Evolutionary conservation across 2,113 vertebrate species (phyloP), one percentile per base, ranked within the genome.

Genomic region (Antennarius striatus): DNA sequence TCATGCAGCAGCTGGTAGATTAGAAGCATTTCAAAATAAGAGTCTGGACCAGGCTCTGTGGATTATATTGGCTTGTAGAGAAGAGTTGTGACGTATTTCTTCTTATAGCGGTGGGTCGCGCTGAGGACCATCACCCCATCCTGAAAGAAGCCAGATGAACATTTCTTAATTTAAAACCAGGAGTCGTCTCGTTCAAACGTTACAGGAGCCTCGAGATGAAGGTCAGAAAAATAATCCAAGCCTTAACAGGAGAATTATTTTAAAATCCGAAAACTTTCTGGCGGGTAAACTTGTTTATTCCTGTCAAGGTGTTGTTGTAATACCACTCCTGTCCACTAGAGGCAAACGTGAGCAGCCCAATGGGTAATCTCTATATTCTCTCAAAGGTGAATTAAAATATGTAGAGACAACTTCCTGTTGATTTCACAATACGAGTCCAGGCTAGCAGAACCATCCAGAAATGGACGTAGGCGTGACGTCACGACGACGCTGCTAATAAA

Each of bases 61-160:
- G 32, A 22, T 80, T 92, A 99, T 91, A 98, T 94, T 5, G 98
- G 98, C 82, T 99, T 99, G 91, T 99, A 99, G 6, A 99, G 91
- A 36, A 99, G 93, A 13, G 98, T 99, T 54, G 98, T 99, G 75
- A 99, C 96, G 0, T 99, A 99, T 64, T 99, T 99, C 88, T 98
- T 99, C 88, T 97, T 98, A 92, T 98, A 99, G 43, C 96, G 91
- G 79, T 99, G 98, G 0, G 96, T 97, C 0, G 96, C 98, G 1
- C 98, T 99, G 56, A 99, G 95, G 73, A 99, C 98, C 97, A 99
- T 99, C 77, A 99, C 96, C 0, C 98, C 98, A 13, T 99, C 98
- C 98, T 99, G 75, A 82, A 91, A 47, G 40, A 75, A 2, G 56
- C 22, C 63, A 39, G 28, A 56, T 8, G 5, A 43, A 2, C 5